Conservation (phyloP, 2,797 vertebrate species). For the Anableps anableps region DNA sequence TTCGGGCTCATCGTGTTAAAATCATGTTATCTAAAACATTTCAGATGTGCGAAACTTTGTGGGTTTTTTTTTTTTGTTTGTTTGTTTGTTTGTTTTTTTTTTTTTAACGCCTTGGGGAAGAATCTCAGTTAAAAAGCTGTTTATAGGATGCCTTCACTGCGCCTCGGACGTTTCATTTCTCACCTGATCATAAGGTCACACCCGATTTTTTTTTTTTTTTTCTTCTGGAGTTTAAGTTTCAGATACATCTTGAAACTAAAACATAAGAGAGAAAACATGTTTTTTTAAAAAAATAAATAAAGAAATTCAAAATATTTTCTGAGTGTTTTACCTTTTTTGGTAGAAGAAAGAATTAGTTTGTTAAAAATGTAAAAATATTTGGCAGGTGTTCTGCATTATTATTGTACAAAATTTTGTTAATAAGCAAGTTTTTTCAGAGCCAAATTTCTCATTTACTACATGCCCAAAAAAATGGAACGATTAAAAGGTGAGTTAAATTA, state of each 20-base stretch:
- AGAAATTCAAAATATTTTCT: not conserved
- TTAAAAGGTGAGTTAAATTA: not conserved
- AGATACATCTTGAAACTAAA: no score
- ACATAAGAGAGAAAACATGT: not conserved
- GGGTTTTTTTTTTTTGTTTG: no score
- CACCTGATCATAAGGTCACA: not conserved
- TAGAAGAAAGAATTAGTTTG: not conserved
- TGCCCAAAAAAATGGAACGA: not conserved
- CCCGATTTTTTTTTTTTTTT: not conserved
- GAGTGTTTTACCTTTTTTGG: not conserved
- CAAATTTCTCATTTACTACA: not conserved
- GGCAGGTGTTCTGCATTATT: not conserved
- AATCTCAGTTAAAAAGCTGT: not conserved
- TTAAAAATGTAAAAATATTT: not conserved
- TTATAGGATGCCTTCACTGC: not conserved
- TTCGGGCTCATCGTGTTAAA: not conserved
- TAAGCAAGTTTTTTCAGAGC: not conserved
- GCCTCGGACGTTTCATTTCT: not conserved
- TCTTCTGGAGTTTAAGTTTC: not conserved
- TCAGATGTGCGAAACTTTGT: not conserved
- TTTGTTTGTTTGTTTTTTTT: no score
- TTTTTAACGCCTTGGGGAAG: not conserved
- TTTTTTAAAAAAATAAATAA: not conserved
- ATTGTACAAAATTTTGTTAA: not conserved
- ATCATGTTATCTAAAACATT: not conserved